Evolutionary conservation across 2,113 vertebrate species (phyloP).

Genomic region (Hystrix cristata): DNA sequence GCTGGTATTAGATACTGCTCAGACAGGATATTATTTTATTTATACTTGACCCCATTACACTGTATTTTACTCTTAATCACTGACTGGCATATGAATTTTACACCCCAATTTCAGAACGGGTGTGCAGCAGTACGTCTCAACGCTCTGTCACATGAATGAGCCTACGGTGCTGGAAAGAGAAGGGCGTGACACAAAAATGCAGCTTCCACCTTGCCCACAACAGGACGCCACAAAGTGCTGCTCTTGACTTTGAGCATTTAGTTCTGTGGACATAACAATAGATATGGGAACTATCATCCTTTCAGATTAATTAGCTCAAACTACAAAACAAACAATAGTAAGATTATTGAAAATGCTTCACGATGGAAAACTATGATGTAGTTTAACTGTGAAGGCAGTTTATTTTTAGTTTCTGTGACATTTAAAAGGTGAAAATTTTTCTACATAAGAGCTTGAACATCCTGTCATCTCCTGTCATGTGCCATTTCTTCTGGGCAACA

Average conservation of each 20-base stretch:
- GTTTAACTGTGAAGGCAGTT: slow-evolving; percentile 40
- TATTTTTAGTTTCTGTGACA: slow-evolving; percentile 66
- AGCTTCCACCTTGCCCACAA: not conserved
- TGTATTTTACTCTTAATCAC: not conserved
- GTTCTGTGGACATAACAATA: slow-evolving; percentile 8
- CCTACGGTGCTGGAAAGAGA: not conserved
- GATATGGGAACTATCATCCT: not conserved
- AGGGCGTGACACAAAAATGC: fast-evolving
- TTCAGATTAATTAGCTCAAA: slow-evolving; percentile 53
- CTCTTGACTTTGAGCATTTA: not conserved
- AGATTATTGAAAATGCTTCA: slow-evolving; percentile 18
- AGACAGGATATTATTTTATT: not conserved
- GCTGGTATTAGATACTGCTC: not conserved
- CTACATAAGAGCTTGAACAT: not conserved
- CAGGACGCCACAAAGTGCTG: not conserved
- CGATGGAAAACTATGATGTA: slow-evolving; percentile 27
- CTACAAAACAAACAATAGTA: not conserved
- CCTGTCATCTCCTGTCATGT: not conserved
- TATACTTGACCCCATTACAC: not conserved
- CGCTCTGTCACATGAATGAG: not conserved
- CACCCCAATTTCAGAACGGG: not conserved
- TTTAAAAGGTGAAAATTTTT: slow-evolving; percentile 68
- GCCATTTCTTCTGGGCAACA: slow-evolving; percentile 37
- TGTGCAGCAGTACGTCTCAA: not conserved
- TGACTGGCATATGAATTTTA: not conserved